Percentiles rank a stretch among this genome's conserved stretches.
Conservation (phyloP, 2,888 invertebrate genomes). For the Drosophila demipolita region DNA sequence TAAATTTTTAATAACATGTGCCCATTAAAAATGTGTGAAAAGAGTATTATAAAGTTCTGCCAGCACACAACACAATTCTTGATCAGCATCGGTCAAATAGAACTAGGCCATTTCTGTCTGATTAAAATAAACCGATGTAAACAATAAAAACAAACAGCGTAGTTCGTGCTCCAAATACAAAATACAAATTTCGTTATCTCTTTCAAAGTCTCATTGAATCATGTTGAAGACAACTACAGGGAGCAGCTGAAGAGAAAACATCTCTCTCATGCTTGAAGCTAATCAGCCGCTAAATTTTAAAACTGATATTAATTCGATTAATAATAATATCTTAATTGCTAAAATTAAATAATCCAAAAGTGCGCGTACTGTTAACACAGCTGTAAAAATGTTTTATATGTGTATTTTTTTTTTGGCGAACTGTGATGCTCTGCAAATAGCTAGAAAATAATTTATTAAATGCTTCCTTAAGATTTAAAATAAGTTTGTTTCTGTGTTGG, state of each 20-base stretch:
- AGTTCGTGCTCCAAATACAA: background rate
- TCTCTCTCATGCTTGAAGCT: background rate
- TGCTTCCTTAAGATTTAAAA: background rate
- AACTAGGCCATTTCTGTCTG: background rate
- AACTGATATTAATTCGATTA: background rate
- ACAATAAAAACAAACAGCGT: background rate
- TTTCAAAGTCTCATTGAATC: background rate
- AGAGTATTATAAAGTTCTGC: background rate
- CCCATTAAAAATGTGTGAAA: background rate
- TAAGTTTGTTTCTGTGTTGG: background rate
- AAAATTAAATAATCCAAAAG: background rate
- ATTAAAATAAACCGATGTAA: background rate
- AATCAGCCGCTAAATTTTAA: background rate
- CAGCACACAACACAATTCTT: background rate
- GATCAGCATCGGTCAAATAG: background rate
- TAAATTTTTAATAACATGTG: background rate
- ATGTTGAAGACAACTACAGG: background rate
- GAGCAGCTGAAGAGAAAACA: background rate
- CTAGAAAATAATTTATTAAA: background rate
- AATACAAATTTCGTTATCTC: background rate
- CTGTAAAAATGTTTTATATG: background rate
- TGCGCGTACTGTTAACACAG: too few relatives aligned
- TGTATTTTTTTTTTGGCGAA: background rate
- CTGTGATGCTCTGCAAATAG: background rate
- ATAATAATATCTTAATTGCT: background rate